phyloP scores from a whole-genome alignment of 2,113 vertebrate species.

The Tetrao urogallus region DNA sequence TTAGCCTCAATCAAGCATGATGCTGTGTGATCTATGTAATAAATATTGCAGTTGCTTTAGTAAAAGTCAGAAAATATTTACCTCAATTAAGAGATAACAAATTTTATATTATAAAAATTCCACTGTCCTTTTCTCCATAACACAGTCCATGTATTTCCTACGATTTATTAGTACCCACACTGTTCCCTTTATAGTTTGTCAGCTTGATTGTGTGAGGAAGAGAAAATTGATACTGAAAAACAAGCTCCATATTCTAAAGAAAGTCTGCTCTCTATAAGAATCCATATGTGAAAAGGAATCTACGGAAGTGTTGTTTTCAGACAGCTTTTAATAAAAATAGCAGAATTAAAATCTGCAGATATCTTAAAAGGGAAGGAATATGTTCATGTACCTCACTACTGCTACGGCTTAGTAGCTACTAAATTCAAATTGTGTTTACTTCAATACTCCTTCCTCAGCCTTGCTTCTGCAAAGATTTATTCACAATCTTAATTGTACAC shows the following conservation, averaged over 20 bases:
- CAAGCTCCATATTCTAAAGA: not conserved
- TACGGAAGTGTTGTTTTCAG: not conserved
- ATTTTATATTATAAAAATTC: not conserved
- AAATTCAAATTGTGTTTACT: not conserved
- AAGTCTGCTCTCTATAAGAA: not conserved
- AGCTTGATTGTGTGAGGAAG: not conserved
- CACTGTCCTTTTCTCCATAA: not conserved
- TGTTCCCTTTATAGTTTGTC: not conserved
- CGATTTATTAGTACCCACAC: not conserved
- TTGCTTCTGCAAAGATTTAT: not conserved
- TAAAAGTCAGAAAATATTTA: not conserved
- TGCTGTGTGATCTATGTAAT: not conserved
- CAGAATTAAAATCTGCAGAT: not conserved
- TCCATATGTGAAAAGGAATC: not conserved
- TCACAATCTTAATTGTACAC: not conserved
- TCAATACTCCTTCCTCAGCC: not conserved
- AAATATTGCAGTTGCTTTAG: not conserved
- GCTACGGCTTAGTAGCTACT: not conserved
- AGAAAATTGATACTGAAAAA: not conserved
- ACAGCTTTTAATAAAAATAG: not conserved
- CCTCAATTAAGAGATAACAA: not conserved
- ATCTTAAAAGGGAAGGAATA: not conserved
- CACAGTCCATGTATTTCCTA: not conserved
- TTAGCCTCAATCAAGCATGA: constrained; percentile 1
- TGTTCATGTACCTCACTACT: not conserved